Base-by-base conservation (phyloP, 2,888 invertebrate species). In the Hypolimnas misippus region DNA sequence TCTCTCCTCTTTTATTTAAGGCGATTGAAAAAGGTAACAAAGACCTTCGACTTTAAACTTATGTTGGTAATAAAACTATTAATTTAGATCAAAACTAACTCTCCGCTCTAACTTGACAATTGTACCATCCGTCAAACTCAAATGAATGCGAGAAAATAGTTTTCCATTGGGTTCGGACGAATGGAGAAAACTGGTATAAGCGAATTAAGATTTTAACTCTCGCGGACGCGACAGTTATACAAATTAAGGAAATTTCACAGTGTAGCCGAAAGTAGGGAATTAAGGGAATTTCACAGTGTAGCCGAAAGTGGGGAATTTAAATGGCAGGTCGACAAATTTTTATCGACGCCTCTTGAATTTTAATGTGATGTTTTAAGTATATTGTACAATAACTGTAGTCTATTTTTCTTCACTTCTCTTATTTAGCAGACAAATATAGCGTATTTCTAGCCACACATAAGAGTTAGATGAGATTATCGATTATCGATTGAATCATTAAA, bases 131-230 rank as follows among this genome's bases (percentile, higher is more conserved):
- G 0, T 44, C 14, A 69, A 69, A 70, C 69, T 74, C 73, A 79
- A 83, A 81, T 75, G 79, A 77, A 79, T 70, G 75, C 71, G 66
- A 73, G 70, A 59, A 72, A 77, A 80, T 76, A 79, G 79, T 76
- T 81, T 73, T 70, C 73, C 72, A 76, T 77, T 75, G 75, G 75
- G 74, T 73, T 75, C 74, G 70, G 75, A 74, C 76, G 76, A 79
- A 75, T 78, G 72, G 78, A 75, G 79, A 75, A 80, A 82, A 84
- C 79, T 82, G 75, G 70, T 75, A 70, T 81, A 86, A 84, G 73
- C 74, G 76, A 83, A 82, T 86, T 83, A 84, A 80, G 78, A 80
- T 78, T 83, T 83, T 76, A 84, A 82, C 80, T 81, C 69, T 59
- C 57, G 51, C 65, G 70, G 65, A 71, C 73, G 71, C 67, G 69